Conservation (phyloP, 2,113 vertebrate species). For the Jacana jacana region DNA sequence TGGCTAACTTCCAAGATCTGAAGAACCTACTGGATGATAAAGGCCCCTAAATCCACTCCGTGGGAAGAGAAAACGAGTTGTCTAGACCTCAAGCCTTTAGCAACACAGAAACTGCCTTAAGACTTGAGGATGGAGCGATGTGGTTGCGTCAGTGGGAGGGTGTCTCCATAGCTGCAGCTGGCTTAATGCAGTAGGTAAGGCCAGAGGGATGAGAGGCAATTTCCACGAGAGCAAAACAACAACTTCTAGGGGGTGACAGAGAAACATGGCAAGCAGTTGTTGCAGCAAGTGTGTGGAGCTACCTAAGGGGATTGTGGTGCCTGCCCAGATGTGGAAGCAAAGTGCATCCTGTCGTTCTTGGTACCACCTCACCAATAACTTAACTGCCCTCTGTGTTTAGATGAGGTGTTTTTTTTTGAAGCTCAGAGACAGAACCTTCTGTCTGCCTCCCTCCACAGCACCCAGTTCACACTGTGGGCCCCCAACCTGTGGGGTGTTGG, state of each 20-base stretch:
- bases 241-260: neutral
- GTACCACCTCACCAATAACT: neutral
- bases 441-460: neutral
- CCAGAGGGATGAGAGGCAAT: neutral
- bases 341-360: rapidly evolving
- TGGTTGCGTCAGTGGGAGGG: neutral
- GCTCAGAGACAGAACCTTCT: neutral
- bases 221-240: neutral
- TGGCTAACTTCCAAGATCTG: neutral
- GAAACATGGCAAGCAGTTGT: neutral
- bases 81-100: neutral
- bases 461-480: neutral
- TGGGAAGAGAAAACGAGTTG: neutral
- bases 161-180: neutral
- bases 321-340: neutral
- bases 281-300: neutral
- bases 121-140: neutral
- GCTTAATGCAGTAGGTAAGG: neutral
- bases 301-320: neutral
- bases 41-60: neutral
- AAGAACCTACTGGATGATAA: neutral
- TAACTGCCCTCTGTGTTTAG: neutral
- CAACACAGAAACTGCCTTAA: neutral
- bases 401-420: neutral
- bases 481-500: neutral